These are phyloP conservation scores for Sceloporus undulatus DNA, from an alignment of 2,113 vertebrate genomes.

Conservation along the genomic window DNA sequence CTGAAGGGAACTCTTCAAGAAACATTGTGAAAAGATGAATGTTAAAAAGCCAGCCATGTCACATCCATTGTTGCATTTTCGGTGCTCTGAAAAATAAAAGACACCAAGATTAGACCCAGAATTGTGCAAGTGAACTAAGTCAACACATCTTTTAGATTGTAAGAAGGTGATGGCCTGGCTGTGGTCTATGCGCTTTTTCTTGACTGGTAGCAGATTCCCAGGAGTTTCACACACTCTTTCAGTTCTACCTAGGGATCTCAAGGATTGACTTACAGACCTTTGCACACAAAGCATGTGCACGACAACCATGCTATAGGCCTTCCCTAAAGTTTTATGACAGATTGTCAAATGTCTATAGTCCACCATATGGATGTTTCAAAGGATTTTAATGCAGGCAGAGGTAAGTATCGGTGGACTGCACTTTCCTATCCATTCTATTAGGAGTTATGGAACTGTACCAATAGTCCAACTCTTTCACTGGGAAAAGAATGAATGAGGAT, in stretches of 20 bases:
- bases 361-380: not conserved
- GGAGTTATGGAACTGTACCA: not conserved
- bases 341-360: not conserved
- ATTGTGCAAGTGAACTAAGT: not conserved
- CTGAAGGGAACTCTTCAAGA: not conserved
- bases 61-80: not conserved
- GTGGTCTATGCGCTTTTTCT: no score
- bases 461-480: rapidly evolving
- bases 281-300: not conserved
- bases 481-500: not conserved
- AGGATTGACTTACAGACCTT: not conserved
- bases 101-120: no score
- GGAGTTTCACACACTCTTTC: not conserved
- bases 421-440: not conserved
- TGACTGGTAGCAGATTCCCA: not conserved
- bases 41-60: not conserved
- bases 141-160: not conserved
- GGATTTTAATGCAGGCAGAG: not conserved
- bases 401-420: not conserved
- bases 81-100: not conserved
- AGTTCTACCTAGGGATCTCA: not conserved
- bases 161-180: not conserved
- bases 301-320: not conserved
- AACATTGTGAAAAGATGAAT: slow-evolving; percentile 12
- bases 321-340: not conserved